Evolutionary conservation across 1,140 invertebrate genomes (phyloP).

Genomic region (Patella vulgata): DNA sequence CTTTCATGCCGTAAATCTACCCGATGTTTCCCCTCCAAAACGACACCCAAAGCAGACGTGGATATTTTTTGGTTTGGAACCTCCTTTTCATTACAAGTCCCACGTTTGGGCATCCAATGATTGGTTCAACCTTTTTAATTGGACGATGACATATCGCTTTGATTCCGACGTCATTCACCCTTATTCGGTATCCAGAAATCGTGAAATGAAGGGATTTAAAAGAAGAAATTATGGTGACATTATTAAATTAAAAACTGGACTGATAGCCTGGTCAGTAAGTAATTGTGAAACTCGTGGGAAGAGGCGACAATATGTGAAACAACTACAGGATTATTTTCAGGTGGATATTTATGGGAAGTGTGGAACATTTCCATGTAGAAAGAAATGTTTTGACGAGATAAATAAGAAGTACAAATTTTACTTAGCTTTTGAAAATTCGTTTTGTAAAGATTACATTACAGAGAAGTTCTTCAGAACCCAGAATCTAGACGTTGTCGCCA

Average conservation of each 20-base stretch:
- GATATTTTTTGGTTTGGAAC: constrained; percentile 34
- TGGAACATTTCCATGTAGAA: constrained; percentile 14
- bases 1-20: too few species aligned
- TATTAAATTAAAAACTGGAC: constrained; percentile 27
- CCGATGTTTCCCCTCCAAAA: background rate
- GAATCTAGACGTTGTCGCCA: constrained; percentile 11
- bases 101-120: background rate
- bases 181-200: too few species aligned
- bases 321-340: constrained; percentile 64
- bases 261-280: constrained; percentile 74
- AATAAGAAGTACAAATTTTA: constrained; percentile 49
- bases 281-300: constrained; percentile 71
- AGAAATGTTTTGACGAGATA: constrained; percentile 1
- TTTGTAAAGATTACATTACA: constrained; percentile 94
- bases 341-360: constrained; percentile 75
- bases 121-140: constrained; percentile 72
- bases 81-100: constrained; percentile 9
- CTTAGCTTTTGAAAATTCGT: constrained; percentile 79
- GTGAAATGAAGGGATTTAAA: too few species aligned
- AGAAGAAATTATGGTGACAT: constrained; percentile 23
- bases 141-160: constrained; percentile 80
- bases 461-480: constrained; percentile 94
- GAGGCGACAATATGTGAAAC: constrained; percentile 69
- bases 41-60: constrained; percentile 21
- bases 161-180: constrained; percentile 71